Conservation (phyloP, 2,888 invertebrate genomes). For the Parelbella ahira region DNA sequence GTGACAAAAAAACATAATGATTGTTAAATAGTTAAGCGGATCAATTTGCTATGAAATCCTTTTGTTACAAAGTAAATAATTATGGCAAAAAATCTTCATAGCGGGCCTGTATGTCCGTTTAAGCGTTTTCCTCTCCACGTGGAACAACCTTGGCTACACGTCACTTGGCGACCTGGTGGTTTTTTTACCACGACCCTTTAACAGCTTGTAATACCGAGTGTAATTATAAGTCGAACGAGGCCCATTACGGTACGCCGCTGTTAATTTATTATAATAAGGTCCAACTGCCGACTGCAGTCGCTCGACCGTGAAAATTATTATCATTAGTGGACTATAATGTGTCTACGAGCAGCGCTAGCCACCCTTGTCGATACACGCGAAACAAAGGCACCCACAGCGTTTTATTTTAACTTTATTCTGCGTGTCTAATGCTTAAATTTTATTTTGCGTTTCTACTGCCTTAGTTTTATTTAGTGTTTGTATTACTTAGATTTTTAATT, state of each 20-base stretch:
- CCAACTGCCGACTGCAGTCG: slow-evolving; percentile 67
- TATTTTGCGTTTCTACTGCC: too few species aligned
- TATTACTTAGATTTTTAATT: too few species aligned
- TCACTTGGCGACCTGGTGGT: slow-evolving; percentile 34
- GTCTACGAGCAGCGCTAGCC: slow-evolving; percentile 33
- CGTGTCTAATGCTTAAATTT: too few species aligned
- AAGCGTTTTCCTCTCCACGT: slow-evolving; percentile 22
- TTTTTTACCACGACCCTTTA: slow-evolving; percentile 56
- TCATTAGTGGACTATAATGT: slow-evolving; percentile 59
- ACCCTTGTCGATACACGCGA: slow-evolving; percentile 8
- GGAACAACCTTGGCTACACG: slow-evolving; percentile 34
- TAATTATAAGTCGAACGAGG: slow-evolving; percentile 58
- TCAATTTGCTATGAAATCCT: too few species aligned
- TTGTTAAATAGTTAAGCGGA: too few species aligned
- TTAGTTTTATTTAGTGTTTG: too few species aligned
- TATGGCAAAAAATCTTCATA: slow-evolving; percentile 16
- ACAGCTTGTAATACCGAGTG: slow-evolving; percentile 57
- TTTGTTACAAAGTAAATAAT: slow-evolving; percentile 22
- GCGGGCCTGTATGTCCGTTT: slow-evolving; percentile 18
- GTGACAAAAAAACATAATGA: too few species aligned
- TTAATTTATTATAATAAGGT: slow-evolving; percentile 76
- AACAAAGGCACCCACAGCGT: slow-evolving; percentile 2
- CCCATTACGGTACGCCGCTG: slow-evolving; percentile 65
- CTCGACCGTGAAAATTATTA: slow-evolving; percentile 73
- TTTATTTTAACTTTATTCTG: too few species aligned